Base-by-base conservation (phyloP, 2,797 vertebrate genomes). In the Spheniscus humboldti region DNA sequence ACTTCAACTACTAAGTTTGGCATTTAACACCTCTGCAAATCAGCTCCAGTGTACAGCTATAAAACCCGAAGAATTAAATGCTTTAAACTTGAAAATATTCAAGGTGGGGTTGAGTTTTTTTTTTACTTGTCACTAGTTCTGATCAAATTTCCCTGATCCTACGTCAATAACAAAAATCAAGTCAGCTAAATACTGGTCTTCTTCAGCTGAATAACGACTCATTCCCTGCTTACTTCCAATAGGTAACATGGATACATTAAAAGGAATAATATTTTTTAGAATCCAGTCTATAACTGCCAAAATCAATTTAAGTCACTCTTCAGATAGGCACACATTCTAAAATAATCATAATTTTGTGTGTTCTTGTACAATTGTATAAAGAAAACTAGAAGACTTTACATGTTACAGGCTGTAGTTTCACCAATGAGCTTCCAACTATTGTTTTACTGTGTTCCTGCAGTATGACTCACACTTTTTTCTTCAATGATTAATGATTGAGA, bases 401-500 rank as follows among this genome's bases (percentile, higher is more conserved):
- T 33, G 63, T 43, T 45, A 60, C 20, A 73, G 10, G 2, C 13
- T 48, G 13, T 25, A 31, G 22, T 81, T 80, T 67, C n/a, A 75
- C 22, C 17, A 63, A 2, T 0, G 0, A 50, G 31, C 4, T 71
- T 75, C 53, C 27, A 56, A 17, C 4, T 15, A 45, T 33, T 67
- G 8, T 59, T 85, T 90, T 27, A n/a, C 10, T 41, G 3, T 57
- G 6, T 85, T 74, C 3, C 19, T 85, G 20, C 19, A 66, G 30
- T 30, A 78, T 72, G 62, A 79, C 22, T 76, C 63, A 37, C 6
- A 35, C 5, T 28, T 23, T 56, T 91, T 78, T 63, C 22, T 25
- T 82, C n/a, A 85, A 78, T 91, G 27, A 89, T 81, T 94, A 91
- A 84, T 57, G n/a, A 68, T 31, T 85, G 18, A 67, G 27, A 59